Evolutionary conservation across 2,888 invertebrate genomes (phyloP), one percentile per base, ranked within the genome.

Genomic region (Polydrusus pterygomalis): DNA sequence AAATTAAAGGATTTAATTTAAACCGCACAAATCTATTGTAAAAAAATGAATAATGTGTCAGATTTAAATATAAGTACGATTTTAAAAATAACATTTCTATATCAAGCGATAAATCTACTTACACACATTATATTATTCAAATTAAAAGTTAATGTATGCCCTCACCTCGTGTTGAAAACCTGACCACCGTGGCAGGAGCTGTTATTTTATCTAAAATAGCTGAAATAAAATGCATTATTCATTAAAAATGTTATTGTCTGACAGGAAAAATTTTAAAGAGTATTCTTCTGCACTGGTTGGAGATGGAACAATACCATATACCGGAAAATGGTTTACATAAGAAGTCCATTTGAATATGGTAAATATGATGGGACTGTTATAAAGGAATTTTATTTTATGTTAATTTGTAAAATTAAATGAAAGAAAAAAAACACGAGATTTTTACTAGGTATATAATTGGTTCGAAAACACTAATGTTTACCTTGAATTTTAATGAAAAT

Each of bases 281-380:
- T 70, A 75, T 75, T 70, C 70, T 63, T 75, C 60, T 18, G 70
- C 49, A 70, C 20, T 75, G 70, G 65, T 56, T 74, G 69, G 69
- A 60, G 75, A 75, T 75, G 70, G 75, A 75, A 75, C 70, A 75
- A 75, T 75, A 71, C 71, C 58, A 71, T 62, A 68, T 62, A 68
- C 75, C 75, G 75, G 75, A 75, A 75, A 72, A 72, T 71, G 47
- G 45, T 71, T 71, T 71, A 75, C 71, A 75, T 75, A 75, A 62
- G 71, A 71, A 75, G 71, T 68, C 67, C 25, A 75, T 71, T 71
- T 75, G 62, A 68, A 73, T 68, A 62, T 73, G 58, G 58, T 38
- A 38, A 38, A 38, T 60, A 10, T 40, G 58, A 25, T 58, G 38
- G n/a, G 38, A 60, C 58, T 60, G 38, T 38, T 56, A 56, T 60